These are phyloP conservation scores for Dryomyza anilis DNA, from an alignment of 2,888 invertebrate species.

Conservation along the genomic window DNA sequence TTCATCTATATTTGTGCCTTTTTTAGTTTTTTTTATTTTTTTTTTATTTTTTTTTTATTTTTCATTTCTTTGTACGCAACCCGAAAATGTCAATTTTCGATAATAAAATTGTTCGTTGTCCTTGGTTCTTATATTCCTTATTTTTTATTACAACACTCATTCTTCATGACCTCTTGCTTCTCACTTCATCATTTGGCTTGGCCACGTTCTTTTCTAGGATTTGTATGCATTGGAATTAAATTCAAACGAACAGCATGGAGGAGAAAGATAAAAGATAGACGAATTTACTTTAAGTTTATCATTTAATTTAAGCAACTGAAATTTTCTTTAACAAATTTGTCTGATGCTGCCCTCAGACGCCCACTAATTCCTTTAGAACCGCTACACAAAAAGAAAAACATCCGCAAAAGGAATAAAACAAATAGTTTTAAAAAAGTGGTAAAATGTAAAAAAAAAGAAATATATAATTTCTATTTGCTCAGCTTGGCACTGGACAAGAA, in stretches of 20 bases:
- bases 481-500: neutral
- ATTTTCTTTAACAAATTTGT: neutral
- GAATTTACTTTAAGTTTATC: neutral
- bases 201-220: no score
- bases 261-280: neutral
- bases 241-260: neutral
- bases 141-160: neutral
- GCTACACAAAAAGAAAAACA: neutral
- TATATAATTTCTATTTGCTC: neutral
- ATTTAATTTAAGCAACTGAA: neutral
- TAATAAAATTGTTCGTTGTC: neutral
- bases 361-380: neutral
- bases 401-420: neutral
- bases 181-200: neutral
- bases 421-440: no score
- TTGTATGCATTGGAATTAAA: neutral
- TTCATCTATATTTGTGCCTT: neutral
- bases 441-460: no score
- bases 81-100: slow-evolving; percentile 9
- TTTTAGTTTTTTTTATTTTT: no score
- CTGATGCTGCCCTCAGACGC: neutral
- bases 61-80: no score
- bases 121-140: neutral
- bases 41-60: no score
- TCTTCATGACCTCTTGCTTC: neutral